Evolutionary conservation across 2,888 invertebrate genomes (phyloP).

Genomic region (Arge pagana): DNA sequence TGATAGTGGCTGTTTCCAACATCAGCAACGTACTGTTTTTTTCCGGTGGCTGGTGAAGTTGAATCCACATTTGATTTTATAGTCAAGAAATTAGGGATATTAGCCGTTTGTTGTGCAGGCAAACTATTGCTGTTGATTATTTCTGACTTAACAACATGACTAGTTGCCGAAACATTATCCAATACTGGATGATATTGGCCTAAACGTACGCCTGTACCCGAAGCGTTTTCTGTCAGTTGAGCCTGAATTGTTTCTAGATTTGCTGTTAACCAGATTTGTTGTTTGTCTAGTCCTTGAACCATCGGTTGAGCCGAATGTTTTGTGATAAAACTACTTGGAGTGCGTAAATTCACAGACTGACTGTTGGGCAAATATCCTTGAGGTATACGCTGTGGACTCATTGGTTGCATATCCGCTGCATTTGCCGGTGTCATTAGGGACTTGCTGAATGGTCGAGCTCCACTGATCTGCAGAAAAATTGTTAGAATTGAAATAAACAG

Average conservation of each 20-base stretch:
- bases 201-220: slow-evolving; percentile 11
- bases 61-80: slow-evolving; percentile 2
- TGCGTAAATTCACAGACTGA: slow-evolving; percentile 44
- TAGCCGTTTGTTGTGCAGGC: slow-evolving; percentile 17
- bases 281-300: slow-evolving; percentile 11
- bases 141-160: slow-evolving; percentile 28
- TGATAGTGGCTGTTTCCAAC: slow-evolving; percentile 5
- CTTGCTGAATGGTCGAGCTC: slow-evolving; percentile 45
- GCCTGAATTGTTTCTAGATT: slow-evolving; percentile 7
- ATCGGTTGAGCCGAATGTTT: slow-evolving; percentile 32
- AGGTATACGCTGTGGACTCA: slow-evolving; percentile 41
- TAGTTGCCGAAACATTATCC: slow-evolving; percentile 32
- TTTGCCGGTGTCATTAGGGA: slow-evolving; percentile 47
- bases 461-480: slow-evolving; percentile 39
- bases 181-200: slow-evolving; percentile 39
- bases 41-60: slow-evolving; percentile 1
- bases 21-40: slow-evolving; percentile 6
- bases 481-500: slow-evolving; percentile 45
- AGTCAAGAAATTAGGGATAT: neutral
- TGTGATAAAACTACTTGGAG: slow-evolving; percentile 50
- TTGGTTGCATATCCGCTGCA: slow-evolving; percentile 47
- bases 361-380: neutral
- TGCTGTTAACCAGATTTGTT: slow-evolving; percentile 6
- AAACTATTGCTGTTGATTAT: slow-evolving; percentile 25
- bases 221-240: slow-evolving; percentile 8